A percentile compares a stretch with the other conserved stretches of the same genome.
phyloP scores from a whole-genome alignment of 2,888 invertebrate species.

The Ophonus ardosiacus region DNA sequence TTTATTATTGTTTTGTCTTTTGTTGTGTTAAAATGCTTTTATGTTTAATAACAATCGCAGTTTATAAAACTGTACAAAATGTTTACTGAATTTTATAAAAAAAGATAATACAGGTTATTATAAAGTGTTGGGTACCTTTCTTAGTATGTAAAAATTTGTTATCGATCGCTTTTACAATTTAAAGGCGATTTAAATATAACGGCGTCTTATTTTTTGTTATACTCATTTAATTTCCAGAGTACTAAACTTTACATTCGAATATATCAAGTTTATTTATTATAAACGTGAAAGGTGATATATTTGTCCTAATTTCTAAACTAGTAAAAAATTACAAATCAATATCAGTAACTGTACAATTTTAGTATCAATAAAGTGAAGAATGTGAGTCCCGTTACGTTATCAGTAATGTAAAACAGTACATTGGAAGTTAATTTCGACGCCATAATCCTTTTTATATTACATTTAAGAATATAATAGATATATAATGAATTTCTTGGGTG shows the following conservation, averaged over 20 bases:
- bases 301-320: not conserved
- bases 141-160: slow-evolving; percentile 45
- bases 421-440: slow-evolving; percentile 49
- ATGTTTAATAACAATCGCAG: slow-evolving; percentile 22
- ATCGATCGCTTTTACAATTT: slow-evolving; percentile 50
- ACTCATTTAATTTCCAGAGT: slow-evolving; percentile 51
- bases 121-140: slow-evolving; percentile 62
- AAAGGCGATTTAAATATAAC: slow-evolving; percentile 41
- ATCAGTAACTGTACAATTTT: slow-evolving; percentile 37
- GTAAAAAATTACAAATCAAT: not conserved
- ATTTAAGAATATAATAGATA: slow-evolving; percentile 45
- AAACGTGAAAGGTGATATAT: not conserved
- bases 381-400: slow-evolving; percentile 20
- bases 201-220: slow-evolving; percentile 35
- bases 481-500: slow-evolving; percentile 57
- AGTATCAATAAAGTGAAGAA: slow-evolving; percentile 18
- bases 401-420: slow-evolving; percentile 30
- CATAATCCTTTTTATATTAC: slow-evolving; percentile 57
- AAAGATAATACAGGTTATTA: slow-evolving; percentile 51
- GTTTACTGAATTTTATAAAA: slow-evolving; percentile 42
- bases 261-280: not conserved
- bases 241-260: slow-evolving; percentile 7
- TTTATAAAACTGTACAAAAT: slow-evolving; percentile 12
- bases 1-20: slow-evolving; percentile 41
- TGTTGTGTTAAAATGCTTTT: slow-evolving; percentile 53